Evolutionary conservation across 2,113 vertebrate species (phyloP).

Genomic region (Amazona guildingii): DNA sequence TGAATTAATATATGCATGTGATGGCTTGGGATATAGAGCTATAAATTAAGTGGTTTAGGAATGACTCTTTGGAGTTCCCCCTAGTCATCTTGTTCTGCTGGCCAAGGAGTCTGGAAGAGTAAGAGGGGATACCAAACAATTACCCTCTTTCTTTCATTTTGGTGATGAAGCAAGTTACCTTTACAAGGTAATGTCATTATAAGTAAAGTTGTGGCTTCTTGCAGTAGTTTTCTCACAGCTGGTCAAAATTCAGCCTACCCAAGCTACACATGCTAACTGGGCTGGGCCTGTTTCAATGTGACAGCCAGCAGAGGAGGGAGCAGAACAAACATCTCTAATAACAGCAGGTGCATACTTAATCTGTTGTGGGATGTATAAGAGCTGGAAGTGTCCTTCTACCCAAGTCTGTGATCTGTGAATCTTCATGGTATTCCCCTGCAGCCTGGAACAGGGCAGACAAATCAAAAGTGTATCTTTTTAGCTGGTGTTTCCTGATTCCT

Average conservation of each 20-base stretch:
- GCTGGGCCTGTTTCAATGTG: background rate
- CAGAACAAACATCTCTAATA: background rate
- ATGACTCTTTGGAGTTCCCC: background rate
- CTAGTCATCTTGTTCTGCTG: background rate
- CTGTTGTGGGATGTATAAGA: background rate
- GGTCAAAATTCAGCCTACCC: background rate
- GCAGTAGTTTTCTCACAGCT: background rate
- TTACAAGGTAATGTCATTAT: fast-evolving
- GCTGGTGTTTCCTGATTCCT: background rate
- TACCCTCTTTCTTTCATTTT: background rate
- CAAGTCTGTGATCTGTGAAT: background rate
- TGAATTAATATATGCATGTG: background rate
- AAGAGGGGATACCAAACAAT: background rate
- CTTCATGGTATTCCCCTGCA: background rate
- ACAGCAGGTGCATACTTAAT: background rate
- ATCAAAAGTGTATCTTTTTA: background rate
- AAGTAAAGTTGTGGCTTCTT: background rate
- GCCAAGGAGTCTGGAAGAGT: background rate
- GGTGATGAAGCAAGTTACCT: background rate
- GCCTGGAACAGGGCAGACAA: background rate
- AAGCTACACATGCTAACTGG: background rate
- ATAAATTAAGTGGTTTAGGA: background rate
- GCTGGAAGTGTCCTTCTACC: background rate
- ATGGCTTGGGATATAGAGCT: background rate
- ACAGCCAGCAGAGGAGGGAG: background rate